Conservation (phyloP, 2,888 invertebrate genomes). For the Ectemnius lituratus region DNA sequence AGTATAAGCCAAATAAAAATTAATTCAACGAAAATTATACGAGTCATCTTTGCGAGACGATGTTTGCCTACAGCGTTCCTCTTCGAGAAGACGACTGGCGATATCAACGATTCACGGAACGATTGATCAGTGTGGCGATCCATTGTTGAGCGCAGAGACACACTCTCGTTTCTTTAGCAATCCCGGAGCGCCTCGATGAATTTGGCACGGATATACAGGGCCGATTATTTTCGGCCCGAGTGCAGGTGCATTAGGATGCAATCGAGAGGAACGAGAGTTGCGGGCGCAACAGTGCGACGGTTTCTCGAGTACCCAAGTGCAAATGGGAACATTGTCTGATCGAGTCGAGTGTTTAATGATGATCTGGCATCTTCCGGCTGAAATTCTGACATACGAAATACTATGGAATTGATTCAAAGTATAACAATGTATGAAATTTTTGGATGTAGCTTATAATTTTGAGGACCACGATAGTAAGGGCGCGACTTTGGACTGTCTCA, state of each 20-base stretch:
- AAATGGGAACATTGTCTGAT: too few species aligned
- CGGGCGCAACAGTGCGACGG: conserved; percentile 1
- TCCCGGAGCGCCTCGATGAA: conserved; percentile 41
- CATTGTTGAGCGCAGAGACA: conserved; percentile 42
- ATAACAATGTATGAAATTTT: not conserved
- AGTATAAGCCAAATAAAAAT: conserved; percentile 36
- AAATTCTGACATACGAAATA: too few species aligned
- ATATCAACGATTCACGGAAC: not conserved
- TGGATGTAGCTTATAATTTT: not conserved
- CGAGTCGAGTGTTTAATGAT: too few species aligned
- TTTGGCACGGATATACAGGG: conserved; percentile 53
- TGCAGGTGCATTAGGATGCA: conserved; percentile 51
- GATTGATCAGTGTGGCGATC: conserved; percentile 17
- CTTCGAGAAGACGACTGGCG: conserved; percentile 18
- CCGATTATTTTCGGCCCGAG: conserved; percentile 56
- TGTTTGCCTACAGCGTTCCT: not conserved
- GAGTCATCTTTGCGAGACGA: conserved; percentile 23
- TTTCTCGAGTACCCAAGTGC: too few species aligned
- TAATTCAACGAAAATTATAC: conserved; percentile 27
- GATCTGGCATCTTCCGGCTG: too few species aligned
- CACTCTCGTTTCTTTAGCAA: conserved; percentile 38
- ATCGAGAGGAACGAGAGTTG: conserved; percentile 37
- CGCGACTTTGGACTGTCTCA: conserved; percentile 3
- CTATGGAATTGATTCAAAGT: too few species aligned
- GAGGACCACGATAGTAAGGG: not conserved